Percentiles rank a stretch among this genome's conserved stretches.
phyloP scores from a whole-genome alignment of 2,888 invertebrate species.

The Homarus gammarus region DNA sequence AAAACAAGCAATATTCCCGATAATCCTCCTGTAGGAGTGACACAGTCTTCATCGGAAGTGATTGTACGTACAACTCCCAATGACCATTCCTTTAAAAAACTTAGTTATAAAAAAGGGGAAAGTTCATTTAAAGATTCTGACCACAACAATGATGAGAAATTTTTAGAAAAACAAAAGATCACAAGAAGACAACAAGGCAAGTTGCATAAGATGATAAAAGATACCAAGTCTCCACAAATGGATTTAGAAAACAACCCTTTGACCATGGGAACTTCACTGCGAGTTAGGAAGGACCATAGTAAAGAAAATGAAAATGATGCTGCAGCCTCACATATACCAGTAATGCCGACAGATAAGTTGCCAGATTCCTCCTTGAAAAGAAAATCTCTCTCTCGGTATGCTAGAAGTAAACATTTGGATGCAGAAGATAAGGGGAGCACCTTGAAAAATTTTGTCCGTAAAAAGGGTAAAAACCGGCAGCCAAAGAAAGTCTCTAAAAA shows the following conservation, averaged over 20 bases:
- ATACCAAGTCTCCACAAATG: neutral
- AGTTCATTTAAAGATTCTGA: neutral
- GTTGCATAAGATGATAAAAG: neutral
- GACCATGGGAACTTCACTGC: neutral
- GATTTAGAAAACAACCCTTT: neutral
- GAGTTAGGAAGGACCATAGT: neutral
- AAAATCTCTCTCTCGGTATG: neutral
- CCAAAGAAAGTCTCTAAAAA: neutral
- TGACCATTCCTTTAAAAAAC: neutral
- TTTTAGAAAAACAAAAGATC: neutral
- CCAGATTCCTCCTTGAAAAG: neutral
- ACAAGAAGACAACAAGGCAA: neutral
- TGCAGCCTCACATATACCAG: neutral
- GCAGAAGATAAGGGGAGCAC: neutral
- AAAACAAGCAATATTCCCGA: neutral
- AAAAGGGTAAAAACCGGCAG: neutral
- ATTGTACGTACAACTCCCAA: neutral
- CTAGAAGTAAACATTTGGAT: neutral
- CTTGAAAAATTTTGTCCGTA: neutral
- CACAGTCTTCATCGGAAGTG: neutral
- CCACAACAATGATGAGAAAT: neutral
- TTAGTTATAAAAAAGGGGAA: neutral
- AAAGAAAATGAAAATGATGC: neutral
- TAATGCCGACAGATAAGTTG: neutral
- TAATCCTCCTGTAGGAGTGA: neutral